These are phyloP conservation scores for Pluvianellus socialis DNA, from an alignment of 2,113 vertebrate species.

Conservation along the genomic window DNA sequence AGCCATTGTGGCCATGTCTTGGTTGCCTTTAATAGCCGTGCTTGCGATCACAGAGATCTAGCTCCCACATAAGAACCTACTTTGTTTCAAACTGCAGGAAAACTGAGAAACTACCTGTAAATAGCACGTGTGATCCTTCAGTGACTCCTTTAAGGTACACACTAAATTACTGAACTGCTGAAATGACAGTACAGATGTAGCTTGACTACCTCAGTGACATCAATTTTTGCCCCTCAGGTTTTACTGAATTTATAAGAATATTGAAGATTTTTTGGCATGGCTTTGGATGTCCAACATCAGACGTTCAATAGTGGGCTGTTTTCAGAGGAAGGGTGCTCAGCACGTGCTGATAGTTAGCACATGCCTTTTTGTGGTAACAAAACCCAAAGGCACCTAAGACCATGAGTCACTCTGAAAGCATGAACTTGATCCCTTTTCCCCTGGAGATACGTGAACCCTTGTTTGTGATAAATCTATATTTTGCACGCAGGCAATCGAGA, in stretches of 20 bases:
- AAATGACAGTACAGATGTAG: background rate
- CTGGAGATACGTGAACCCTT: background rate
- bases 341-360: background rate
- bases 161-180: background rate
- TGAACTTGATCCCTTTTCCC: background rate
- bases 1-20: background rate
- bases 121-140: background rate
- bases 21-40: background rate
- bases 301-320: background rate
- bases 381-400: background rate
- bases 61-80: background rate
- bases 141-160: background rate
- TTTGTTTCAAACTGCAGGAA: background rate
- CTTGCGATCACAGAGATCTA: background rate
- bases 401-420: slow-evolving; percentile 33
- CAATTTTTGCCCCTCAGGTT: background rate
- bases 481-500: background rate
- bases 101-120: background rate
- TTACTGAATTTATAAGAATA: background rate
- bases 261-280: background rate
- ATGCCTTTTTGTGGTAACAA: background rate
- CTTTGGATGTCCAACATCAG: background rate
- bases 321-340: background rate
- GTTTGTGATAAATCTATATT: slow-evolving; percentile 57
- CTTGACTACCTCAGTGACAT: background rate